Base-by-base conservation (phyloP, 2,888 invertebrate species). In the Hydropsyche betteni region DNA sequence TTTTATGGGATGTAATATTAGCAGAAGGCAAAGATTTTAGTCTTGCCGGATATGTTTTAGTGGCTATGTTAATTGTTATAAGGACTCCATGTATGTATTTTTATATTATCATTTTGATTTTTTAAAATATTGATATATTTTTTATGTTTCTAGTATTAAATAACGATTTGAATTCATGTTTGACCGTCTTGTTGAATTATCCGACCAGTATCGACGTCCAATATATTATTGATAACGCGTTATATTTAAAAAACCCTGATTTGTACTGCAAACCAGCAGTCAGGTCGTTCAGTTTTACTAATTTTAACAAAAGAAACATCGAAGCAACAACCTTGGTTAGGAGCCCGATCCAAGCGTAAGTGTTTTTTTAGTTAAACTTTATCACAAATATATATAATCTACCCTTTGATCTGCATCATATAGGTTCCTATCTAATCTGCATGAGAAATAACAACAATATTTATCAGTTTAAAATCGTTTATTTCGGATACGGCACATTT, bases 1-100 rank as follows among this genome's bases (percentile, higher is more conserved):
- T 91, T 71, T 83, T 95, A 5, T 95, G 95, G 95, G 94, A 96
- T 80, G 93, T 93, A 74, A 89, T 95, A 79, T 94, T 95, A 85
- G 90, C 93, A 0, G 92, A 92, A 81, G 91, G 91, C 68, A 83
- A 86, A 78, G 84, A 84, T 73, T 88, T 89, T 79, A 84, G 85
- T 75, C 82, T 89, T 61, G 86, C 91, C 14, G 90, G 92, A 82
- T 93, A 91, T 81, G 88, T 95, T 71, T 89, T 94, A 80, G 89
- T 94, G 7, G 92, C 94, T 14, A 92, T 95, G 92, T 84, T 95
- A 69, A 86, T 93, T 69, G 90, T 92, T 53, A 91, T 94, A 80
- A 85, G 93, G 77, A 88, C 89, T 80, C 88, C 90, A 77, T 83
- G 94, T 94, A 82, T 89, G 91, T 89, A 52, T 44, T 36, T 36